phyloP scores from a whole-genome alignment of 2,113 vertebrate genomes.

The Etia nguti region DNA sequence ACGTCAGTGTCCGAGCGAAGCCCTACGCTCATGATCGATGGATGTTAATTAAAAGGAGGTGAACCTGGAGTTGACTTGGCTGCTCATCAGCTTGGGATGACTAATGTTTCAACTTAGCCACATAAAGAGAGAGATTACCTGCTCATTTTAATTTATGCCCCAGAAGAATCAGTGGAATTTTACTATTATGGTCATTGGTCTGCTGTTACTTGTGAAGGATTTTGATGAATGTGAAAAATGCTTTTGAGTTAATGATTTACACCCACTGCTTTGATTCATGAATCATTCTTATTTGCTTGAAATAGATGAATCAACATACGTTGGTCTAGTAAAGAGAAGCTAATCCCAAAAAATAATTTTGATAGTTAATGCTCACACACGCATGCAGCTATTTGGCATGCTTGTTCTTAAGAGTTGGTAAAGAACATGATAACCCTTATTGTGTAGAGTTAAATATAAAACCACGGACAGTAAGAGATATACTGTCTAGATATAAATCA shows the following conservation, averaged over 20 bases:
- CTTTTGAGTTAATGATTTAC: background rate
- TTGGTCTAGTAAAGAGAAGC: background rate
- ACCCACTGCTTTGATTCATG: background rate
- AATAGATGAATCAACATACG: background rate
- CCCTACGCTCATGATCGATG: constrained; percentile 2
- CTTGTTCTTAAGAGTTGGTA: background rate
- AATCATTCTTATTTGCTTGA: background rate
- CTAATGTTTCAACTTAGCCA: background rate
- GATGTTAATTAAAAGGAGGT: constrained; percentile 11
- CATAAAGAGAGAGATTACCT: background rate
- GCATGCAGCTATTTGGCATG: background rate
- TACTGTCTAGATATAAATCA: background rate
- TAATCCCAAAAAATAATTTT: background rate
- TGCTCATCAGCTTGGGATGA: background rate
- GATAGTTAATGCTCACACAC: background rate
- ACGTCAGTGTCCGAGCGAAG: constrained; percentile 11
- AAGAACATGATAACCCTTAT: background rate
- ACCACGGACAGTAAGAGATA: background rate
- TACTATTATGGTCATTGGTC: background rate
- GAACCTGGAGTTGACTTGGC: constrained; percentile 20
- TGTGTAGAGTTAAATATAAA: background rate
- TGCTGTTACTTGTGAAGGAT: background rate
- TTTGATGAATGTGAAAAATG: background rate
- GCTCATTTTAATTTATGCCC: background rate
- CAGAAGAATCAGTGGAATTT: background rate